Evolutionary conservation across 2,113 vertebrate species (phyloP).

Genomic region (Anoplopoma fimbria): DNA sequence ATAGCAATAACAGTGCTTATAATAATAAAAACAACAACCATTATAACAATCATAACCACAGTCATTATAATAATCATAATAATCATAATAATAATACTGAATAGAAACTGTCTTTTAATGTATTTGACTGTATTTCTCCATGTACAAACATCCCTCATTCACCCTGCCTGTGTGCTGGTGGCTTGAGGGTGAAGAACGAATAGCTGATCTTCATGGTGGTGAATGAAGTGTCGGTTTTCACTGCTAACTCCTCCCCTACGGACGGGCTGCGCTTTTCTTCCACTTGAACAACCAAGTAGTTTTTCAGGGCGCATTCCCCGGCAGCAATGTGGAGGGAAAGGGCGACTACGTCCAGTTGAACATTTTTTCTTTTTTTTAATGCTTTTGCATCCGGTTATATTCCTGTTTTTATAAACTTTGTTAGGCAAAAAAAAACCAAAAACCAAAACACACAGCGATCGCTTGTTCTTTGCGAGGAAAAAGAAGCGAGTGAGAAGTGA

Average conservation of each 20-base stretch:
- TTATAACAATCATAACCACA: not conserved
- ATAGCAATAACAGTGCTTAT: not conserved
- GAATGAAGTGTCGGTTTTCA: constrained; percentile 86
- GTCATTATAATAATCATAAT: no score
- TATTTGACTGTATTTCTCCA: not conserved
- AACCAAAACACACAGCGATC: not conserved
- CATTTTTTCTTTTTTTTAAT: not conserved
- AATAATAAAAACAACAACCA: not conserved
- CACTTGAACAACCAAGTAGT: constrained; percentile 80
- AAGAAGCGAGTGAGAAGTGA: constrained; percentile 39
- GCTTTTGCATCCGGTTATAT: constrained; percentile 22
- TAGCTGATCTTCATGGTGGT: constrained; percentile 69
- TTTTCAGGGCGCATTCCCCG: constrained; percentile 81
- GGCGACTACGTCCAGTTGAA: constrained; percentile 63
- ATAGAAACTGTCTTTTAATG: not conserved
- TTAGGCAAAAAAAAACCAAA: not conserved
- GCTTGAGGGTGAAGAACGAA: constrained; percentile 62
- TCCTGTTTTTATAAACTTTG: not conserved
- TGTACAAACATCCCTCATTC: not conserved
- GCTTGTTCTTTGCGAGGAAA: constrained; percentile 9
- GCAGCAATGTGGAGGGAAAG: constrained; percentile 82
- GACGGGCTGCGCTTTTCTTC: constrained; percentile 79
- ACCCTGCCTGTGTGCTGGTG: constrained; percentile 33
- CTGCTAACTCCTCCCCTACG: constrained; percentile 83
- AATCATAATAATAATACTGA: not conserved